Evolutionary conservation across 2,113 vertebrate species (phyloP), one percentile per base, ranked within the genome.

Genomic region (Neopipo cinnamomea): DNA sequence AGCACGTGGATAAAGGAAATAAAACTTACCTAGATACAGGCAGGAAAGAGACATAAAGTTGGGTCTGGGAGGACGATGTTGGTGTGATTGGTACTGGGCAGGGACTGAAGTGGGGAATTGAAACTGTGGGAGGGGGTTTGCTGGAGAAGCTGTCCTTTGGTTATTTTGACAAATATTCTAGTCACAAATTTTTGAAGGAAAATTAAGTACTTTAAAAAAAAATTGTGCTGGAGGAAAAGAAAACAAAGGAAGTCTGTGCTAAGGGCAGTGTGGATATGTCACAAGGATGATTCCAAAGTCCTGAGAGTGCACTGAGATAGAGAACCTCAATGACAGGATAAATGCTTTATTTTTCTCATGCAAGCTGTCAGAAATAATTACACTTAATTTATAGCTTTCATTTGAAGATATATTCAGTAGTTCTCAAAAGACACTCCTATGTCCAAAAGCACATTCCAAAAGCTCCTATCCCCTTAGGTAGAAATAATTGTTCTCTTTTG

Each of bases 311-410:
- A 7, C 33, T 41, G 53, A 82, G 56, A 61, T 9, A 2, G 8
- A 27, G 50, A 91, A 78, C 23, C 55, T 44, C 75, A 49, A 0
- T 80, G 59, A 88, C 85, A 73, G 59, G 74, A 85, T 93, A 94
- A 96, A 90, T 62, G 78, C 74, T 96, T 91, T 91, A 79, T 94
- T 96, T 95, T 96, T 85, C 85, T 68, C 74, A 68, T 44, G 77
- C 65, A 92, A 52, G 89, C 77, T 77, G 84, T 49, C 91, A 91
- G 81, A 76, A 94, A 62, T 53, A 96, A 96, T 95, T 93, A 55
- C 46, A 58, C 59, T 80, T 96, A 93, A 96, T 96, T 70, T 72
- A 83, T 85, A 91, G 66, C 81, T 94, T 85, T 88, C 67, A 83
- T 70, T 58, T 71, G 59, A 83, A 91, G 58, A 55, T 70, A 25